These are phyloP conservation scores for Sinhomidia bicolor DNA, from an alignment of 2,888 invertebrate genomes.

Conservation along the genomic window DNA sequence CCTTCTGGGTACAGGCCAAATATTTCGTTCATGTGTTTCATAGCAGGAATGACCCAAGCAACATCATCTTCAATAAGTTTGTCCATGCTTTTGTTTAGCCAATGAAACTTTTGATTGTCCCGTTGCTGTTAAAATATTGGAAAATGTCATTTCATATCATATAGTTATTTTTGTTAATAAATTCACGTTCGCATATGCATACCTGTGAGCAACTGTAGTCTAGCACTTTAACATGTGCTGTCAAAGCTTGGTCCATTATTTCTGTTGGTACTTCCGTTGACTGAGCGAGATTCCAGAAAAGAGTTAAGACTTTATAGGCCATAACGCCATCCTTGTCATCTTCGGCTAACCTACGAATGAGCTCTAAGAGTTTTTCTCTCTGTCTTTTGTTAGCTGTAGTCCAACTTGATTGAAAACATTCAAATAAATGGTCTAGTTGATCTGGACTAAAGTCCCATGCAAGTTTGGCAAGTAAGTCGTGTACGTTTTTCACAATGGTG, in stretches of 20 bases:
- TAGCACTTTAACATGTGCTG: constrained; percentile 97
- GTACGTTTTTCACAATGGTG: constrained; percentile 98
- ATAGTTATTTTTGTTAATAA: too few species aligned
- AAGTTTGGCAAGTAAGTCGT: constrained; percentile 96
- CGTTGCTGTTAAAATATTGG: constrained; percentile 86
- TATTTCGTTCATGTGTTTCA: constrained; percentile 97
- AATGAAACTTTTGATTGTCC: constrained; percentile 96
- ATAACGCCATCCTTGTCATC: constrained; percentile 99
- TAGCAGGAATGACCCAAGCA: constrained; percentile 94
- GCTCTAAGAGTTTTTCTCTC: constrained; percentile 95
- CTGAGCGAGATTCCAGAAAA: constrained; percentile 98
- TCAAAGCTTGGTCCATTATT: constrained; percentile 97
- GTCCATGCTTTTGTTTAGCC: constrained; percentile 98
- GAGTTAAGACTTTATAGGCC: constrained; percentile 97
- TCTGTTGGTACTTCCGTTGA: constrained; percentile 98
- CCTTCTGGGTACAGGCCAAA: constrained; percentile 95
- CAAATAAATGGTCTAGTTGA: constrained; percentile 97
- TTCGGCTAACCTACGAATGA: constrained; percentile 96
- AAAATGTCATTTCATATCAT: too few species aligned
- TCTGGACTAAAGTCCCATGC: constrained; percentile 99
- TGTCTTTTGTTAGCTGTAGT: constrained; percentile 97
- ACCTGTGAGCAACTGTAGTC: constrained; percentile 98
- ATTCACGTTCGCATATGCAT: too few species aligned
- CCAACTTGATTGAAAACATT: constrained; percentile 93
- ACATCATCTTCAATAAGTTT: constrained; percentile 91